Evolutionary conservation across 2,888 invertebrate genomes (phyloP).

Genomic region (Byasa hedistus): DNA sequence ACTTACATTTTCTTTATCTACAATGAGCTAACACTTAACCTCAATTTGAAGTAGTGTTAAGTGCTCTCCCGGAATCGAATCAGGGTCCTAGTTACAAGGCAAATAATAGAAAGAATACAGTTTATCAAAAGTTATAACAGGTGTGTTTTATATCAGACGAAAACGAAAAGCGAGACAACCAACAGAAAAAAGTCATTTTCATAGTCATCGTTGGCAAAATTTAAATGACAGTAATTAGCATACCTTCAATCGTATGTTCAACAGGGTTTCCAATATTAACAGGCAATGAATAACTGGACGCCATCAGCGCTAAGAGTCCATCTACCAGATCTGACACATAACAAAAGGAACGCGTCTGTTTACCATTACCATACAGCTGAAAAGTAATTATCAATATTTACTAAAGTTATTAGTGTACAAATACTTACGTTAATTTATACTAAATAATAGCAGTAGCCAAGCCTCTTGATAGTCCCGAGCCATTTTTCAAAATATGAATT

Average conservation of each 20-base stretch:
- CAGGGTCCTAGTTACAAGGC: no score
- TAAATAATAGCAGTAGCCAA: no score
- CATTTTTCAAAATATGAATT: no score
- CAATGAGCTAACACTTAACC: no score
- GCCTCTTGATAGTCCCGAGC: no score
- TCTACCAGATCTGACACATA: slow-evolving; percentile 98
- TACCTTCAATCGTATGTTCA: slow-evolving; percentile 96
- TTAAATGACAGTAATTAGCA: slow-evolving; percentile 10
- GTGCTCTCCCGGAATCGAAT: no score
- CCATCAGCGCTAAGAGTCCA: slow-evolving; percentile 95
- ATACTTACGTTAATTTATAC: no score
- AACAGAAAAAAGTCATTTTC: no score
- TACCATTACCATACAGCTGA: slow-evolving; percentile 91
- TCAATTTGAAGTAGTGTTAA: no score
- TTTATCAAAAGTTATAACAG: no score
- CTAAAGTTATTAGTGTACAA: background rate
- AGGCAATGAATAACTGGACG: slow-evolving; percentile 94
- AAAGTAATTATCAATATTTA: slow-evolving; percentile 32
- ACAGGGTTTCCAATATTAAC: slow-evolving; percentile 99
- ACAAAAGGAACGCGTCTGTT: slow-evolving; percentile 97
- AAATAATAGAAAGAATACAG: no score
- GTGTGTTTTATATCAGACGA: background rate
- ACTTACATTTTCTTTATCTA: no score
- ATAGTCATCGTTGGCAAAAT: background rate
- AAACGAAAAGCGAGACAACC: background rate